Conservation (phyloP, 2,797 vertebrate species). For the Cryptoprocta ferox region DNA sequence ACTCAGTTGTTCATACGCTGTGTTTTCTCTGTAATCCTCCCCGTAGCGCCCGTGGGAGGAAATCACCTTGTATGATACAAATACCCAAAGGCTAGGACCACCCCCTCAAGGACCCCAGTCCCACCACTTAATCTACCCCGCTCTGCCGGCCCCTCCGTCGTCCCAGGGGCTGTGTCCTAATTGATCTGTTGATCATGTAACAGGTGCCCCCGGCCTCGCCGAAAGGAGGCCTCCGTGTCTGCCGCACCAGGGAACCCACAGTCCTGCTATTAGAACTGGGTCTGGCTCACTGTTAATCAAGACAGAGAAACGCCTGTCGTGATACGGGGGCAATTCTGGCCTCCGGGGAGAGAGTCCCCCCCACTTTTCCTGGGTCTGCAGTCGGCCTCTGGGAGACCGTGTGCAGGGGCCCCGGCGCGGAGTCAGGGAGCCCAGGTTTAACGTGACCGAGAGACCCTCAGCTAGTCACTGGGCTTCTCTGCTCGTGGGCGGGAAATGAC, state of each 20-base stretch:
- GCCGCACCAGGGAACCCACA: background rate
- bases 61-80: background rate
- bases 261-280: accelerated
- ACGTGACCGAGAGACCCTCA: background rate
- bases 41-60: accelerated
- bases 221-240: background rate
- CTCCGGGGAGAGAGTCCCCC: accelerated
- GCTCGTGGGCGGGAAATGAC: accelerated
- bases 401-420: background rate
- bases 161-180: no score
- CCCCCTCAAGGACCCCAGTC: accelerated
- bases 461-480: background rate
- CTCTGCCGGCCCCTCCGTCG: background rate
- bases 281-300: background rate
- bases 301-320: accelerated
- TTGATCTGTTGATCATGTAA: background rate
- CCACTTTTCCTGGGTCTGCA: background rate
- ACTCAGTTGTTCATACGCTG: accelerated
- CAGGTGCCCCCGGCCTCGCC: background rate
- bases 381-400: accelerated
- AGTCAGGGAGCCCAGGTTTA: background rate
- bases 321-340: accelerated
- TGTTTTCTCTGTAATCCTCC: background rate
- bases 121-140: accelerated
- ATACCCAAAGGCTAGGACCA: accelerated